Evolutionary conservation across 2,888 invertebrate genomes (phyloP).

Genomic region (Chrysopilus asiliformis): DNA sequence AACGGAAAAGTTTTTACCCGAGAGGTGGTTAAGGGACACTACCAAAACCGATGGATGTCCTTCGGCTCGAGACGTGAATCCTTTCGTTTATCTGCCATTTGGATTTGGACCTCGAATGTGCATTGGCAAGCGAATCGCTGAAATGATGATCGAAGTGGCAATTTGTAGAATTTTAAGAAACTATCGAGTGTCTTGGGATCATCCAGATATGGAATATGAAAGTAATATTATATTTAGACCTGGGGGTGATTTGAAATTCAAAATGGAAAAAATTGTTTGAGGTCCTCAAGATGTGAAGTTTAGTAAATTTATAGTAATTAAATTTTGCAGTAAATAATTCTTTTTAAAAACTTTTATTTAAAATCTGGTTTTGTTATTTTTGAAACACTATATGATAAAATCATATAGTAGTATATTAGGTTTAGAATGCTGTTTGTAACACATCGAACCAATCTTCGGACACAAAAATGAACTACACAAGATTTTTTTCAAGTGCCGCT

Average conservation of each 20-base stretch:
- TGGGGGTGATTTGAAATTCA: slow-evolving; percentile 9
- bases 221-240: not conserved
- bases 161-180: slow-evolving; percentile 32
- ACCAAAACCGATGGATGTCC: slow-evolving; percentile 15
- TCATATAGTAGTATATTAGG: too few species aligned
- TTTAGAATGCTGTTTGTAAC: too few species aligned
- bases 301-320: too few species aligned
- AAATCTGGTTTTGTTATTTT: too few species aligned
- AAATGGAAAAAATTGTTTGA: too few species aligned
- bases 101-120: slow-evolving; percentile 58
- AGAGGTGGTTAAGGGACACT: slow-evolving; percentile 44
- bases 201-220: slow-evolving; percentile 21
- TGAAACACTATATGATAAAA: too few species aligned
- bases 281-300: too few species aligned
- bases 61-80: slow-evolving; percentile 14
- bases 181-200: slow-evolving; percentile 25
- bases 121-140: slow-evolving; percentile 59
- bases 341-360: too few species aligned
- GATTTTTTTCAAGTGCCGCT: too few species aligned
- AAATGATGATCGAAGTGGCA: slow-evolving; percentile 51
- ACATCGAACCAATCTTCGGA: too few species aligned
- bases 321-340: too few species aligned
- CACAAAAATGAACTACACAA: too few species aligned
- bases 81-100: slow-evolving; percentile 43
- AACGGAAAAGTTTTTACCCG: slow-evolving; percentile 49